A percentile compares a stretch with the other conserved stretches of the same genome.
phyloP scores from a whole-genome alignment of 2,113 vertebrate species.

The Xiphophorus couchianus region DNA sequence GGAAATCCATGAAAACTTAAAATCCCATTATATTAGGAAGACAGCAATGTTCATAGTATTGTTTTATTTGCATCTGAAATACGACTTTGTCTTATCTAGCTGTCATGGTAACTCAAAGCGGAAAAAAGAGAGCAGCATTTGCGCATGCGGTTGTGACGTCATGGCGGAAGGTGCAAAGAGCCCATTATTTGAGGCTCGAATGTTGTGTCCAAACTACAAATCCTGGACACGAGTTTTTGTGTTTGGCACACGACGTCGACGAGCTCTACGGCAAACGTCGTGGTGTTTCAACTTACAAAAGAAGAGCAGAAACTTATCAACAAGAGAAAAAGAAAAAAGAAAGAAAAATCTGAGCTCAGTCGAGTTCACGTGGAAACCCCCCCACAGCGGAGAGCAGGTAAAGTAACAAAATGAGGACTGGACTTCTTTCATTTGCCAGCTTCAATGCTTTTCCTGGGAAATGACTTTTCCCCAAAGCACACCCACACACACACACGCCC shows the following conservation, averaged over 20 bases:
- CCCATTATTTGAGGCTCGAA: neutral
- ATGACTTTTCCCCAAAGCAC: slow-evolving; percentile 1
- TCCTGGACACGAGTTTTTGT: neutral
- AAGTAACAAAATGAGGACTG: slow-evolving; percentile 5
- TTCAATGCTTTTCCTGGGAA: slow-evolving; percentile 4
- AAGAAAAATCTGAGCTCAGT: neutral
- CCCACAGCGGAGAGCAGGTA: neutral
- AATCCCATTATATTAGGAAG: too few relatives aligned
- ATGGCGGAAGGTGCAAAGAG: too few relatives aligned
- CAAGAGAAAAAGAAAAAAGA: neutral
- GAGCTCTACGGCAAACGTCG: neutral
- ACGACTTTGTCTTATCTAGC: too few relatives aligned
- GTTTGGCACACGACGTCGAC: neutral
- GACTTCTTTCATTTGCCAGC: neutral
- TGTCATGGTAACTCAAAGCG: too few relatives aligned
- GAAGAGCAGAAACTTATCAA: neutral
- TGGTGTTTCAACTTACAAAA: neutral
- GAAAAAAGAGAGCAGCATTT: too few relatives aligned
- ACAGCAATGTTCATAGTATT: too few relatives aligned
- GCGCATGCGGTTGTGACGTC: too few relatives aligned
- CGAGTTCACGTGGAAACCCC: neutral
- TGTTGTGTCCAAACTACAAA: neutral
- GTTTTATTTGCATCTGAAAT: too few relatives aligned
- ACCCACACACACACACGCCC: neutral
- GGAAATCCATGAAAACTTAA: too few relatives aligned